Conservation (phyloP, 2,888 invertebrate species). For the Dasypolia templi region DNA sequence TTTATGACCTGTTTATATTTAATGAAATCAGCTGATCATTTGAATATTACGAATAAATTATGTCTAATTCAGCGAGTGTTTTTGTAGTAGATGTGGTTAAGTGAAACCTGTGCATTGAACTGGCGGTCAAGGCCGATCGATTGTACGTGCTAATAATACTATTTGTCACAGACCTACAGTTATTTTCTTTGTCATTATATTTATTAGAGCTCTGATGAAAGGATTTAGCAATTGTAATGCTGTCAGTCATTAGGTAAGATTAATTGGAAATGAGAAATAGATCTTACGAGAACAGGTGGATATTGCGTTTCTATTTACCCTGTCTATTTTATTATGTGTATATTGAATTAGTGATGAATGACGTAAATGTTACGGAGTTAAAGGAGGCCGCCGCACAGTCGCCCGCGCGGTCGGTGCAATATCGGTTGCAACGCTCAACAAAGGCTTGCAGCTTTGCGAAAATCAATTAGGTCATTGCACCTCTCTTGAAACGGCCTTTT, state of each 20-base stretch:
- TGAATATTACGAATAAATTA: slow-evolving; percentile 19
- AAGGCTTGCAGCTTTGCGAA: slow-evolving; percentile 61
- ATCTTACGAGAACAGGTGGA: slow-evolving; percentile 24
- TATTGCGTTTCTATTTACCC: slow-evolving; percentile 19
- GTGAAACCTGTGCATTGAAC: slow-evolving; percentile 55
- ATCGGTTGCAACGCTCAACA: slow-evolving; percentile 41
- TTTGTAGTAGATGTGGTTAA: slow-evolving; percentile 38
- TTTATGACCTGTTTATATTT: neutral
- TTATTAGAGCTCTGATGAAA: slow-evolving; percentile 44
- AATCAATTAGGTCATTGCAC: slow-evolving; percentile 78
- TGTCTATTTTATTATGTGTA: slow-evolving; percentile 25
- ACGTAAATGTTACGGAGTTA: slow-evolving; percentile 37
- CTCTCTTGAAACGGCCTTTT: slow-evolving; percentile 70
- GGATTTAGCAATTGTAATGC: slow-evolving; percentile 24
- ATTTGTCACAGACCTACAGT: slow-evolving; percentile 36
- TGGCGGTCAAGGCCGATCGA: slow-evolving; percentile 56
- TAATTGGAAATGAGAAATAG: slow-evolving; percentile 34
- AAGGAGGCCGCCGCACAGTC: neutral
- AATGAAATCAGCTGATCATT: slow-evolving; percentile 14
- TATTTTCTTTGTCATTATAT: slow-evolving; percentile 37
- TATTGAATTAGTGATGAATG: slow-evolving; percentile 10
- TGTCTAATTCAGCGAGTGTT: slow-evolving; percentile 8
- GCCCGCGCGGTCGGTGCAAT: slow-evolving; percentile 20
- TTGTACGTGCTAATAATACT: slow-evolving; percentile 36
- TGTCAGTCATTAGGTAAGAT: slow-evolving; percentile 36